phyloP scores from a whole-genome alignment of 1,140 invertebrate genomes.

The Fopius arisanus region DNA sequence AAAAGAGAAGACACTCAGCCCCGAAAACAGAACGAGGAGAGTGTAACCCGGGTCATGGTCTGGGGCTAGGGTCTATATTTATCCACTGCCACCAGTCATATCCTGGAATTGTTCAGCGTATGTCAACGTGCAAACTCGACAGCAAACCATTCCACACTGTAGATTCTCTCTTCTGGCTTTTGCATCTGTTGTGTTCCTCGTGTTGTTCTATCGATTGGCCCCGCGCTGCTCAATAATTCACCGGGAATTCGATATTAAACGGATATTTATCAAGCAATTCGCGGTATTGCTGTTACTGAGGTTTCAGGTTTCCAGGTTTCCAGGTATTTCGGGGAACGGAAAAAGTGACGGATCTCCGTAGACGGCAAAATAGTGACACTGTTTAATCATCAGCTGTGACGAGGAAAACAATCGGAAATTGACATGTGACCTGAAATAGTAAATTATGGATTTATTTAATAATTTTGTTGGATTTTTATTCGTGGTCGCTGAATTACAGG shows the following conservation, averaged over 20 bases:
- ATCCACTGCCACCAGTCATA: neutral
- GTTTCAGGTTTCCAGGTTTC: neutral
- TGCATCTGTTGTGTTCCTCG: neutral
- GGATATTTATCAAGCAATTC: neutral
- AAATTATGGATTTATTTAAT: too few species aligned
- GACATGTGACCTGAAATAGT: too few species aligned
- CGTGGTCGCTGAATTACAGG: too few species aligned
- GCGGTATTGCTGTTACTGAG: neutral
- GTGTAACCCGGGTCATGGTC: neutral
- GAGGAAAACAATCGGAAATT: too few species aligned
- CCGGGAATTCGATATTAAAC: neutral
- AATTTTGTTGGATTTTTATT: too few species aligned
- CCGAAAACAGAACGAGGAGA: neutral
- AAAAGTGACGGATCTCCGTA: too few species aligned
- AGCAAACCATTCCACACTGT: neutral
- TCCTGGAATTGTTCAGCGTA: constrained; percentile 8
- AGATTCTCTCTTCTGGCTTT: neutral
- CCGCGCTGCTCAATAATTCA: neutral
- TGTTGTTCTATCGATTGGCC: neutral
- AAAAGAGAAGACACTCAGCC: neutral
- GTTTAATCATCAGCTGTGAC: too few species aligned
- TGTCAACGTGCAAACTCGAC: neutral
- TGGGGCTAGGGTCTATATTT: neutral
- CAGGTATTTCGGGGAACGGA: too few species aligned
- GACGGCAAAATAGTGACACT: too few species aligned